Base-by-base conservation (phyloP, 2,888 invertebrate genomes). In the Aphidoletes aphidimyza region DNA sequence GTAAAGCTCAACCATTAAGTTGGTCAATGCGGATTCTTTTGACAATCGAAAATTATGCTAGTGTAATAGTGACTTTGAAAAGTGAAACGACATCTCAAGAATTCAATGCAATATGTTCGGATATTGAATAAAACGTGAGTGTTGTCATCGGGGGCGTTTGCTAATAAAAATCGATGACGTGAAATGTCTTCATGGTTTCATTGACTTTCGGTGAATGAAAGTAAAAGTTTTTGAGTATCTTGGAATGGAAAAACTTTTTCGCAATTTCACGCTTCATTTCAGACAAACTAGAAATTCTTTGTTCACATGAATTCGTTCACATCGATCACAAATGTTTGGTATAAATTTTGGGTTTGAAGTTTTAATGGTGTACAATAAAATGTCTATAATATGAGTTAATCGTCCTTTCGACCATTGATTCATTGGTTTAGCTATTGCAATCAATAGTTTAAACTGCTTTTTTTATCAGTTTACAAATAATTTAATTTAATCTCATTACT, bases 161-260 rank as follows among this genome's bases (percentile, higher is more conserved):
- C 42, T n/a, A n/a, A 69, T 30, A 69, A 69, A 69, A 30, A 5
- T 69, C n/a, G 69, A 69, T 30, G 69, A 69, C 69, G 69, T 30
- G 14, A 69, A 69, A 69, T 11, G 69, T 69, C 69, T 30, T 11
- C 14, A 6, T 6, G 3, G 22, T 26, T 54, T 54, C 30, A 30
- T 69, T 9, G 14, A 34, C 69, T 69, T 30, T 69, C 2, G 69
- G 0, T 30, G 30, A 69, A 39, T 8, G 39, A 39, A 39, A 39
- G 11, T 8, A 39, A 39, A 39, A 39, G n/a, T n/a, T n/a, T n/a
- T n/a, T n/a, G n/a, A n/a, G n/a, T n/a, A n/a, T n/a, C n/a, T n/a
- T n/a, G n/a, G n/a, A n/a, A n/a, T n/a, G n/a, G n/a, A 39, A 47
- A 69, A 69, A 69, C 69, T 69, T 69, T 69, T 69, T 30, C 69